Percentiles rank a stretch among this genome's conserved stretches.
Conservation (phyloP, 2,888 invertebrate species). For the Cheilosia urbana region DNA sequence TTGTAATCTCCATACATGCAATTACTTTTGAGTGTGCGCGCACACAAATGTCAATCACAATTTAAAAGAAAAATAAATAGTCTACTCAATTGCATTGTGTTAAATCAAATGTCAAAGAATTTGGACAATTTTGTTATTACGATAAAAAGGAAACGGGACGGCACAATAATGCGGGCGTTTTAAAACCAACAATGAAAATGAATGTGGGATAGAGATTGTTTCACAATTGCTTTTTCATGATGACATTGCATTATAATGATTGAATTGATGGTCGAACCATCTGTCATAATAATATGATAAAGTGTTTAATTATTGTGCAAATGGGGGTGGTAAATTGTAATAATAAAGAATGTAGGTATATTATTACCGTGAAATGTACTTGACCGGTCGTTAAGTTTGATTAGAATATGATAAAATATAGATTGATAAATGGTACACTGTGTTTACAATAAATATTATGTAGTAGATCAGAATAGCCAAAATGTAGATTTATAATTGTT, state of each 20-base stretch:
- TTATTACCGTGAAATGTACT: no score
- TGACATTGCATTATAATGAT: constrained; percentile 32
- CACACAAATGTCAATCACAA: constrained; percentile 54
- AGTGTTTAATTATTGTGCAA: background rate
- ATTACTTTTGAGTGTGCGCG: constrained; percentile 37
- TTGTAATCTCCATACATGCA: constrained; percentile 40
- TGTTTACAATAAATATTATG: no score
- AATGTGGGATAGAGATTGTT: constrained; percentile 30
- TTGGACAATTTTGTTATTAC: constrained; percentile 40
- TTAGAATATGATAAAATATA: no score
- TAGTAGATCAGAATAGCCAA: no score
- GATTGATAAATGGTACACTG: no score
- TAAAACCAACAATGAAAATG: background rate
- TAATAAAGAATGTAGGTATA: no score
- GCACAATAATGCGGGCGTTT: constrained; percentile 42
- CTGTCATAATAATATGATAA: background rate
- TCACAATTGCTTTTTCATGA: background rate
- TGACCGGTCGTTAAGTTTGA: no score
- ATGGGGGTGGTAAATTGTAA: background rate
- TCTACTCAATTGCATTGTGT: constrained; percentile 40
- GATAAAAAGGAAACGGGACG: constrained; percentile 38
- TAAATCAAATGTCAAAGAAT: constrained; percentile 65
- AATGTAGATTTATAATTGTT: no score
- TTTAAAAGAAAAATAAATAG: constrained; percentile 28
- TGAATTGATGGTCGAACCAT: background rate